Base-by-base conservation (phyloP, 2,888 invertebrate genomes). In the Cybosia mesomella region DNA sequence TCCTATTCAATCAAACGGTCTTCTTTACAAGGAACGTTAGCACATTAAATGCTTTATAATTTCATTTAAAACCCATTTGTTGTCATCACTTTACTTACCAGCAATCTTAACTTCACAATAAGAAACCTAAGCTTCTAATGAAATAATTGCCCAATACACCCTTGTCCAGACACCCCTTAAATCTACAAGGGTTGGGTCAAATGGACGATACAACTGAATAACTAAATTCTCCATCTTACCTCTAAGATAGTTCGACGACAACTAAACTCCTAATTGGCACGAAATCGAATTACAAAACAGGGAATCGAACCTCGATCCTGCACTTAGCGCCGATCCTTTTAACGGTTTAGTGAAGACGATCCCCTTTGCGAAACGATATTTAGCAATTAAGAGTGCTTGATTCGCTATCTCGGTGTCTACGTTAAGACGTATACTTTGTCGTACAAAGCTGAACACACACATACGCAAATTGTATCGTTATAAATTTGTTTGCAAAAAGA, bases 301-400 rank as follows among this genome's bases (percentile, higher is more conserved):
- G 88, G 93, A 92, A 94, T 93, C 93, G 93, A 94, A 92, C 91
- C 93, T 88, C 92, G 89, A 94, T 93, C 91, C 85, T 81, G 92
- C 94, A 94, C 94, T 94, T 93, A 94, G 88, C 87, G 85, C 83
- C 88, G 90, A 92, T 92, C 94, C 94, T 93, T 95, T 95, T 94
- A 95, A 93, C 94, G 94, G 94, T 93, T 94, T 93, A 94, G 92
- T 93, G 89, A 86, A 92, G 92, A 89, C 83, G 90, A 87, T 92
- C 91, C 92, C 92, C 88, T 89, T 89, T 89, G 88, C 77, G 86
- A 92, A 85, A 92, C 92, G 90, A 91, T 93, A 92, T 92, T 91
- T 87, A 85, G 87, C 93, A 93, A 93, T 94, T 94, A 94, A 89
- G 86, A 83, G 81, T 85, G 81, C 76, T 83, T 84, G 71, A 82